Base-by-base conservation (phyloP, 1,140 invertebrate genomes). In the Euwallacea similis region DNA sequence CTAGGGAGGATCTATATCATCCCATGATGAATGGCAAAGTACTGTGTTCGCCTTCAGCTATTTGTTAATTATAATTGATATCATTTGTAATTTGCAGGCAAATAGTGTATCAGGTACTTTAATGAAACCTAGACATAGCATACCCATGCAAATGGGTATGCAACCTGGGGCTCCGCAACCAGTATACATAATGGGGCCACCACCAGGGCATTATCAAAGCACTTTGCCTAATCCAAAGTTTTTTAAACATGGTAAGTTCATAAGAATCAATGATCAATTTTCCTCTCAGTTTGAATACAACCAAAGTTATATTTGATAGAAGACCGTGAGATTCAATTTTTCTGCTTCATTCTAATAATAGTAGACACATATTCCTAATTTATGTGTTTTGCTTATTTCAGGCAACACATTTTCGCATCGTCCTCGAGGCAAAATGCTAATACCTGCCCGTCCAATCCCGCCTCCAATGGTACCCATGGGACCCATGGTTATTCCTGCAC, bases 1-100 rank as follows among this genome's bases (percentile, higher is more conserved):
- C 82, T 72, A 67, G 86, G 82, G 81, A 88, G 82, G 82, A 86
- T 74, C n/a, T 87, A 43, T 80, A 84, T 65, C 77, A 80, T 59
- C 78, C 80, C 4, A 15, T 81, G 7, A 81, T 83, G 77, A 83
- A 83, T 73, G 84, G 82, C 13, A 82, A 82, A 68, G 71, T 72
- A 72, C 10, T n/a, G 33, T 69, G n/a, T 11, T 54, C 44, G 11
- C 7, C 11, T 11, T 43, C 7, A 11, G 9, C 42, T 16, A 58
- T 58, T 13, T 10, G 7, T 11, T 61, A 43, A 61, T 43, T 33
- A 33, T 33, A 33, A 33, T 33, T 33, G 21, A 33, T 33, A 33
- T 33, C 1, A 61, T 43, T 7, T 7, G 59, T 11, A n/a, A 61
- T 0, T 69, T 64, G 2, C 46, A 72, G 70, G 75, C 83, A 7